A percentile compares a stretch with the other conserved stretches of the same genome.
Conservation (phyloP, 2,797 vertebrate genomes). For the Yasuhikotakia modesta region DNA sequence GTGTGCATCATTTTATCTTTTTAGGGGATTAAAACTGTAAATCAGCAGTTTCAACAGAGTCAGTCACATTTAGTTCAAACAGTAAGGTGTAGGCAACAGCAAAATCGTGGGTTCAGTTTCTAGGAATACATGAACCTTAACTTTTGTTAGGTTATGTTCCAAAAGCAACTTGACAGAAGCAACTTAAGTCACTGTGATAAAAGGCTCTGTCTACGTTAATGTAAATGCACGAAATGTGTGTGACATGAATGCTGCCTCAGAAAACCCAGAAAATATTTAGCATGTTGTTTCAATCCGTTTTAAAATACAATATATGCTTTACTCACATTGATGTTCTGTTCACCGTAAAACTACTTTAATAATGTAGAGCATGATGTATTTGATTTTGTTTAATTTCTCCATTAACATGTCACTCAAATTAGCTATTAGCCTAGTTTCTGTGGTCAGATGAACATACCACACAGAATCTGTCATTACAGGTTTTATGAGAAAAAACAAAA, state of each 20-base stretch:
- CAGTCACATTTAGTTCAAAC: neutral
- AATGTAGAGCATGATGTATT: neutral
- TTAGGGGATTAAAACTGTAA: constrained; percentile 10
- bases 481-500: constrained; percentile 12
- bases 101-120: neutral
- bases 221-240: neutral
- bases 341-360: neutral
- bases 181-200: neutral
- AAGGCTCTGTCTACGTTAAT: neutral
- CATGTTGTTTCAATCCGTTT: neutral
- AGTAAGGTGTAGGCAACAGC: neutral
- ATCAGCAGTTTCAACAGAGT: neutral
- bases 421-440: constrained; percentile 4
- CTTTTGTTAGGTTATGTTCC: too few species aligned
- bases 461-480: constrained; percentile 20
- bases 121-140: neutral
- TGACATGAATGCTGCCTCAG: neutral
- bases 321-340: neutral
- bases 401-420: constrained; percentile 30
- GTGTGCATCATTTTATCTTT: constrained; percentile 15
- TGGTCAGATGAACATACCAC: neutral
- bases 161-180: neutral
- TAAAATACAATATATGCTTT: neutral
- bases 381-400: constrained; percentile 16
- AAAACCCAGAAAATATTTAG: neutral